Base-by-base conservation (phyloP, 2,113 vertebrate species). In the Chinchilla lanigera region DNA sequence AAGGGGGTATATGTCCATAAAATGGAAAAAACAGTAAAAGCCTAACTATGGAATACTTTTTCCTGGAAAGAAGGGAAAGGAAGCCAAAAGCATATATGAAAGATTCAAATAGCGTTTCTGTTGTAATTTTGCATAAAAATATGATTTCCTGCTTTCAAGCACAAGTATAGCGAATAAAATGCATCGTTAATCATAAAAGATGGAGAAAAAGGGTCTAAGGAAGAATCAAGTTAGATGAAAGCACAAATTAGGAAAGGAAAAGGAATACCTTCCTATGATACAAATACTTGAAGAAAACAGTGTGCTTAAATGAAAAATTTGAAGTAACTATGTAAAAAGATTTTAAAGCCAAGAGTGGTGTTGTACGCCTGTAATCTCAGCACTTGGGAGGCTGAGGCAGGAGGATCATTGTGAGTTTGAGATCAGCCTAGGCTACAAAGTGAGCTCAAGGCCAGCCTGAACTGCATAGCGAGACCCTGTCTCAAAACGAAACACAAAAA, bases 201-300 rank as follows among this genome's bases (percentile, higher is more conserved):
- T 33, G 41, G 8, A 86, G 10, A 41, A 77, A 92, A 50, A 73
- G 12, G 38, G 38, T 63, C 17, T 50, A 71, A 24, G 24, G 5
- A 95, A 71, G 4, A 88, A 94, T 80, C 7, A 83, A 85, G 26
- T 54, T 41, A 89, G 33, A 98, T 77, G 38, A 94, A 90, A 93
- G 63, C 2, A 56, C 16, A n/a, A 84, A 60, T 0, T 81, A 82
- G 35, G 26, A 86, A 94, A 73, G 4, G 7, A 63, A 87, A 88
- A 38, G 2, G 3, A 58, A 2, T 47, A 9, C 50, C 33, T 82
- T 30, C 75, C 4, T 65, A 16, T 85, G 35, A 86, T 30, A 89
- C 28, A 87, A 90, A 67, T 54, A 24, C 47, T 84, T 82, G 26
- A 12, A 90, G 44, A 86, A 92, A 86, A 83, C 47, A 56, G 2